phyloP scores from a whole-genome alignment of 2,888 invertebrate species.

The Lordiphosa andalusiaca region DNA sequence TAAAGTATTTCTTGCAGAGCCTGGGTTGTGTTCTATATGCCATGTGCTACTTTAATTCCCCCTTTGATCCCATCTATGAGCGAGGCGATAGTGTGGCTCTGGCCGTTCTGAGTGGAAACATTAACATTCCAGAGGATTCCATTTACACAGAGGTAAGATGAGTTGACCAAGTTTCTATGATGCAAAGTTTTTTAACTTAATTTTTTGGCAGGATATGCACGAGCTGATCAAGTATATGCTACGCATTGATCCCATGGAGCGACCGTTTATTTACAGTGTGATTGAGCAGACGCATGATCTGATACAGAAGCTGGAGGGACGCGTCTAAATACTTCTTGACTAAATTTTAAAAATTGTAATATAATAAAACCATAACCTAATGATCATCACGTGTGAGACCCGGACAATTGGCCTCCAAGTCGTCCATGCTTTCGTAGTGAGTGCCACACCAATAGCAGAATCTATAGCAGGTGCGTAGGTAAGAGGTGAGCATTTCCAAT shows the following conservation, averaged over 20 bases:
- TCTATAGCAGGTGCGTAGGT: conserved; percentile 85
- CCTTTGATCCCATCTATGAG: conserved; percentile 91
- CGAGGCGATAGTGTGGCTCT: conserved; percentile 92
- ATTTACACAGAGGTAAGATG: conserved; percentile 83
- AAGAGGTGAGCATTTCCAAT: conserved; percentile 83
- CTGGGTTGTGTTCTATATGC: conserved; percentile 93
- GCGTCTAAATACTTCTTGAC: conserved; percentile 80
- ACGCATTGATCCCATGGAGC: conserved; percentile 87
- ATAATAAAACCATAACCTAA: conserved; percentile 54
- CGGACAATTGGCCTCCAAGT: conserved; percentile 84
- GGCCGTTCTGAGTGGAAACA: conserved; percentile 88
- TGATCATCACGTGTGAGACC: conserved; percentile 85
- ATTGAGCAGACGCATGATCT: conserved; percentile 84
- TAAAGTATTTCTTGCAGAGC: conserved; percentile 82
- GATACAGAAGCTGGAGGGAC: conserved; percentile 82
- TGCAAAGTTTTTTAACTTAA: neutral
- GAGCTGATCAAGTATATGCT: conserved; percentile 86
- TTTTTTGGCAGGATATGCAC: conserved; percentile 83
- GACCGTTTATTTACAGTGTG: conserved; percentile 88
- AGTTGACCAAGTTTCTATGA: fast-evolving
- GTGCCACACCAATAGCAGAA: conserved; percentile 92
- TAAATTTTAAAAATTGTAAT: conserved; percentile 50
- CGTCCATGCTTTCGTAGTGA: conserved; percentile 84
- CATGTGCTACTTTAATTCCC: conserved; percentile 91
- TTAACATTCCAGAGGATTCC: conserved; percentile 86